Evolutionary conservation across 2,113 vertebrate genomes (phyloP).

Genomic region (Indri indri): DNA sequence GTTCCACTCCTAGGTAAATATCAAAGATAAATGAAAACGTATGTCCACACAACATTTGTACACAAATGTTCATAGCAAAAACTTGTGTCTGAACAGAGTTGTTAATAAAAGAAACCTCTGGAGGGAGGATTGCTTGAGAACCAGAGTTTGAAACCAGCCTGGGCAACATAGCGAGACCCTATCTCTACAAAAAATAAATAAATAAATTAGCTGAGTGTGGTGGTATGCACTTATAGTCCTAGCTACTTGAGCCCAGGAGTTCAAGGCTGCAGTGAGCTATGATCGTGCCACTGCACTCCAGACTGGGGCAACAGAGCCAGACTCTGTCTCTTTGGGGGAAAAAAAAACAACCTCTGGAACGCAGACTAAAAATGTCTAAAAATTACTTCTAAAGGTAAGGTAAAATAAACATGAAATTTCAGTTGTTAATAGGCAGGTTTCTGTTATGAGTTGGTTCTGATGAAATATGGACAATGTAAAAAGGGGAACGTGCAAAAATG

Average conservation of each 20-base stretch:
- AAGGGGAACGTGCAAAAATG: not conserved
- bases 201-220: too few relatives aligned
- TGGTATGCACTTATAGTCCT: too few relatives aligned
- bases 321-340: too few relatives aligned
- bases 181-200: too few relatives aligned
- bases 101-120: not conserved
- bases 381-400: not conserved
- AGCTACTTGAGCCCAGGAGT: too few relatives aligned
- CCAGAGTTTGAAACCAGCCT: too few relatives aligned
- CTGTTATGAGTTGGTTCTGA: not conserved
- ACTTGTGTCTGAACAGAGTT: not conserved
- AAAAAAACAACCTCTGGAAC: too few relatives aligned
- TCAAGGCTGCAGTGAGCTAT: too few relatives aligned
- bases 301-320: too few relatives aligned
- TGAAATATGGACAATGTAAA: not conserved
- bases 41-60: not conserved
- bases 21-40: not conserved
- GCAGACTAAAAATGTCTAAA: not conserved
- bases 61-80: not conserved
- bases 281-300: too few relatives aligned
- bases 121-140: too few relatives aligned
- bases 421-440: not conserved
- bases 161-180: too few relatives aligned
- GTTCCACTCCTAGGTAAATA: not conserved
- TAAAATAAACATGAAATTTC: conserved; percentile 14